Evolutionary conservation across 1,140 invertebrate species (phyloP).

Genomic region (Oedothorax gibbosus): DNA sequence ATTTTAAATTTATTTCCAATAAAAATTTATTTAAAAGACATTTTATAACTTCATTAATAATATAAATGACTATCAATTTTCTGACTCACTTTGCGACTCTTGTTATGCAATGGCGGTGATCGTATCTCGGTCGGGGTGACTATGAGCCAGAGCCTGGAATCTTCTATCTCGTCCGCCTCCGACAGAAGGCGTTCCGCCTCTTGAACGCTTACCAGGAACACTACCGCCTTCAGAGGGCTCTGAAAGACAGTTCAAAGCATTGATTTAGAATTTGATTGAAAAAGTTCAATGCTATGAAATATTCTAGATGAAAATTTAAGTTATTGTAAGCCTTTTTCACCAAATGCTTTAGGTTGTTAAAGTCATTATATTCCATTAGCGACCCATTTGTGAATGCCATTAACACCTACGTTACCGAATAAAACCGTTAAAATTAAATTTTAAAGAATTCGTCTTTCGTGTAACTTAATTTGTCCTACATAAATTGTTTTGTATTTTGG

Average conservation of each 20-base stretch:
- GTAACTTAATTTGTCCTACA: too few relatives aligned
- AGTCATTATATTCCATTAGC: too few relatives aligned
- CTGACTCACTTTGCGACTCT: slow-evolving; percentile 16
- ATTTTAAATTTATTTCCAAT: too few relatives aligned
- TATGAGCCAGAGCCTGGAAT: slow-evolving; percentile 36
- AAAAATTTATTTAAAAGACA: too few relatives aligned
- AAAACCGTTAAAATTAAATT: too few relatives aligned
- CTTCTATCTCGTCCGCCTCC: slow-evolving; percentile 2
- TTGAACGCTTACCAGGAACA: slow-evolving; percentile 30
- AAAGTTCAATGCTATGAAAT: background rate
- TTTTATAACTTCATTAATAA: background rate
- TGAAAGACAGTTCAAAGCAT: background rate
- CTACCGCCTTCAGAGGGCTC: slow-evolving; percentile 47
- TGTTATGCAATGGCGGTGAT: background rate
- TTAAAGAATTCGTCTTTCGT: too few relatives aligned
- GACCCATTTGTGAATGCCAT: too few relatives aligned
- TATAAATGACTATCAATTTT: background rate
- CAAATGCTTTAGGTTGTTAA: too few relatives aligned
- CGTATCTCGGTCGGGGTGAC: slow-evolving; percentile 26
- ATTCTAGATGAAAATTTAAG: too few relatives aligned
- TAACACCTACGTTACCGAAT: too few relatives aligned
- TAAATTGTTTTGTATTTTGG: too few relatives aligned
- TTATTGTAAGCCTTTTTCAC: too few relatives aligned
- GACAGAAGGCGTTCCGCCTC: slow-evolving; percentile 32
- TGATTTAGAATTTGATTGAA: background rate